Evolutionary conservation across 2,797 vertebrate species (phyloP).

Genomic region (Peromyscus nudipes): DNA sequence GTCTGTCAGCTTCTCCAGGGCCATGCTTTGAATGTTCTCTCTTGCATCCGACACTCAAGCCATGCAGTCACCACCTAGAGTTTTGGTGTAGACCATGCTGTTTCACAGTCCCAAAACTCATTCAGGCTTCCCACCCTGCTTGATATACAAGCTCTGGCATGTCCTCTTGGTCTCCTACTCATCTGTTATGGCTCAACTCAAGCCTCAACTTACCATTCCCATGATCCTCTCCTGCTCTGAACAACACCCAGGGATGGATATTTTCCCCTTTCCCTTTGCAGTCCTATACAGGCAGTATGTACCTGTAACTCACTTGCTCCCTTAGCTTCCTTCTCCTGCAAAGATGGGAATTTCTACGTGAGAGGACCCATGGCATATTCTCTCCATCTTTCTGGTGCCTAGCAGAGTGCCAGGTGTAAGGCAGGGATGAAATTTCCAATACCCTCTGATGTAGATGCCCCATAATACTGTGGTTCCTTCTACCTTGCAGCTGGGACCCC

Average conservation of each 20-base stretch:
- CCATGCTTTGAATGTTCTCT: neutral
- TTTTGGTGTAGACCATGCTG: neutral
- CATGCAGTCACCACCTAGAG: fast-evolving
- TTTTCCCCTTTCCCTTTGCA: neutral
- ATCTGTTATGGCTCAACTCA: neutral
- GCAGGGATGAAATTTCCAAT: neutral
- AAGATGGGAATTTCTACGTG: neutral
- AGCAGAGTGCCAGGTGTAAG: neutral
- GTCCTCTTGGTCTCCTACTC: neutral
- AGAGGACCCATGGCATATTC: neutral
- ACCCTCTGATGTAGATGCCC: neutral
- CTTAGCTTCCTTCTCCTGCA: neutral
- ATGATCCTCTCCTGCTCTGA: neutral
- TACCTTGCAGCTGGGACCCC: neutral
- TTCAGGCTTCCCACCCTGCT: neutral
- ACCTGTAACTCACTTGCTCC: neutral
- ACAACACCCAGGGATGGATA: neutral
- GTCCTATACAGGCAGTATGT: neutral
- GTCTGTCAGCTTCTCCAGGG: neutral
- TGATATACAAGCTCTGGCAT: too few relatives aligned
- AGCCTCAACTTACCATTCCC: neutral
- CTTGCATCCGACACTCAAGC: neutral
- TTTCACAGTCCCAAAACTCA: neutral
- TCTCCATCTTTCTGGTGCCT: neutral
- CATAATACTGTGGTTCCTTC: neutral